Evolutionary conservation across 2,797 vertebrate genomes (phyloP).

Genomic region (Amazonetta brasiliensis): DNA sequence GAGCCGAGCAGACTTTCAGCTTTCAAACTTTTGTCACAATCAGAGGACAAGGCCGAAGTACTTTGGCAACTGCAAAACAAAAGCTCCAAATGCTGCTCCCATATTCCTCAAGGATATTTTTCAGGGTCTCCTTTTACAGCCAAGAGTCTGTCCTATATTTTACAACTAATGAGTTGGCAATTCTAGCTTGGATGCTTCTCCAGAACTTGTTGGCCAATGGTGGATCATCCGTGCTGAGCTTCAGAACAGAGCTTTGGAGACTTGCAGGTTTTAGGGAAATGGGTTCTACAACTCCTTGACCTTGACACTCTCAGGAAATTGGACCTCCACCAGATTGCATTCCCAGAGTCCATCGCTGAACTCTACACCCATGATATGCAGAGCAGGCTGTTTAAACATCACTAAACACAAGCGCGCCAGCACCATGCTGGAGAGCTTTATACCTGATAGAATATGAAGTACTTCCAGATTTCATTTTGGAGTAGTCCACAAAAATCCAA

Average conservation of each 20-base stretch:
- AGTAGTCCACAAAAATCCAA: not conserved
- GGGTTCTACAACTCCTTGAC: not conserved
- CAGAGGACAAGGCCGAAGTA: not conserved
- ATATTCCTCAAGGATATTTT: slow-evolving; percentile 34
- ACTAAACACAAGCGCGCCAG: not conserved
- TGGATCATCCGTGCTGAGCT: not conserved
- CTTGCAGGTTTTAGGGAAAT: not conserved
- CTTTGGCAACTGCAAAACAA: slow-evolving; percentile 3
- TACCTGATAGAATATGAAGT: slow-evolving; percentile 7
- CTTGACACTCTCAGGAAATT: not conserved
- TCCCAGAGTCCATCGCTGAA: not conserved
- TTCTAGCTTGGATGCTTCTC: not conserved
- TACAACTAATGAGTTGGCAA: slow-evolving; percentile 37
- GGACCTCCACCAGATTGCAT: not conserved
- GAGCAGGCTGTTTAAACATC: not conserved
- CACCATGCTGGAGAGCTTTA: not conserved
- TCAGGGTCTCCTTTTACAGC: slow-evolving; percentile 15
- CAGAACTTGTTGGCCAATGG: slow-evolving; percentile 14
- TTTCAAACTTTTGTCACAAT: not conserved
- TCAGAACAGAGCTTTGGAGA: slow-evolving; percentile 1
- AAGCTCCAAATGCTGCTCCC: not conserved
- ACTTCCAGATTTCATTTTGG: slow-evolving; percentile 20
- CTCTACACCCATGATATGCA: not conserved
- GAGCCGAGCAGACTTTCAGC: not conserved
- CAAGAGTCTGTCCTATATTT: slow-evolving; percentile 36